These are phyloP conservation scores for Polyergus mexicanus DNA, from an alignment of 1,140 invertebrate species.

Conservation along the genomic window DNA sequence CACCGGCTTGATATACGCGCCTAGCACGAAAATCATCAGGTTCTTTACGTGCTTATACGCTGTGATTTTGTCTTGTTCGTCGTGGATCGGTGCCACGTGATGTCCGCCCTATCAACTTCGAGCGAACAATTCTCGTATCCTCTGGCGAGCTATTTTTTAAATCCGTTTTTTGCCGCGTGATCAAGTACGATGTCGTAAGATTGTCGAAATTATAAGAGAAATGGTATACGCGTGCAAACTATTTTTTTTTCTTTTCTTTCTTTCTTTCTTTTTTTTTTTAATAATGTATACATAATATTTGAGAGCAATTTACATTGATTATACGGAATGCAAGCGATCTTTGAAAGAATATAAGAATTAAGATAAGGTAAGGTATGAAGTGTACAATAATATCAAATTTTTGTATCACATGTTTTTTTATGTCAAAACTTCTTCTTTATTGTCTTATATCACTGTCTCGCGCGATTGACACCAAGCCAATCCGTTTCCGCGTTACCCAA, in stretches of 20 bases:
- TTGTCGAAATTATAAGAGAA: not conserved
- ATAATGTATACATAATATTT: not conserved
- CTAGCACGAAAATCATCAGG: constrained; percentile 63
- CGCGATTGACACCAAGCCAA: constrained; percentile 23
- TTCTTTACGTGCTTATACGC: constrained; percentile 16
- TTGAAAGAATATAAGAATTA: not conserved
- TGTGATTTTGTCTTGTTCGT: constrained; percentile 13
- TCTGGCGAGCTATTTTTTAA: not conserved
- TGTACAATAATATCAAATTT: no score
- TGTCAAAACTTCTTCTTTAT: not conserved
- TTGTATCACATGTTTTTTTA: not conserved
- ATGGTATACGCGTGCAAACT: not conserved
- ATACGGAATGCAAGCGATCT: not conserved
- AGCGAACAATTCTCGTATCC: no score
- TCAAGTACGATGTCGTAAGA: not conserved
- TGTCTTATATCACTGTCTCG: not conserved
- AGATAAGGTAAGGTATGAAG: no score
- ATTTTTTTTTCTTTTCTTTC: not conserved
- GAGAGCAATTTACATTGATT: not conserved
- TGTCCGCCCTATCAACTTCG: no score
- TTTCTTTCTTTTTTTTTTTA: not conserved
- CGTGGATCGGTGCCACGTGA: not conserved
- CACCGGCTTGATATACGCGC: constrained; percentile 60
- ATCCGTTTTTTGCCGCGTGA: not conserved
- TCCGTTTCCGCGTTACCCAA: constrained; percentile 7